Evolutionary conservation across 2,113 vertebrate species (phyloP).

Genomic region (Engystomops pustulosus): DNA sequence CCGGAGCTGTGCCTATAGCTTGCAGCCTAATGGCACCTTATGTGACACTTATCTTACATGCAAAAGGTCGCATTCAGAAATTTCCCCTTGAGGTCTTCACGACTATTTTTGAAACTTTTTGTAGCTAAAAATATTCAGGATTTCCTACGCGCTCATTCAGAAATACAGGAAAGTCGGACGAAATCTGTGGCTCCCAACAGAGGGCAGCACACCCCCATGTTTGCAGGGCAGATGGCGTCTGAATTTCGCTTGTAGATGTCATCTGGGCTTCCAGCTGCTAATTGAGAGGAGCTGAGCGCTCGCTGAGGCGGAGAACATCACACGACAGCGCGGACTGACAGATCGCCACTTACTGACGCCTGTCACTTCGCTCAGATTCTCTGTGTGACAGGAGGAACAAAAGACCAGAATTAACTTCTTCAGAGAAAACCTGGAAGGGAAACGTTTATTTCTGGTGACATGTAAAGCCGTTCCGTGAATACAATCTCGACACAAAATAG

Average conservation of each 20-base stretch:
- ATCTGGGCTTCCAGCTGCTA: slow-evolving; percentile 19
- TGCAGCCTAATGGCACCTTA: too few relatives aligned
- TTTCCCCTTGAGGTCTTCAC: too few relatives aligned
- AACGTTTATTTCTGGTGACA: too few relatives aligned
- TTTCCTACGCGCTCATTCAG: neutral
- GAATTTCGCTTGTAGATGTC: neutral
- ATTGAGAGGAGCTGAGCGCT: slow-evolving; percentile 14
- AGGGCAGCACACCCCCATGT: slow-evolving; percentile 12
- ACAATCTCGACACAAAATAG: too few relatives aligned
- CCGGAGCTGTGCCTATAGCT: too few relatives aligned
- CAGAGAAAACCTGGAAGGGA: neutral
- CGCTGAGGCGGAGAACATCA: slow-evolving; percentile 3
- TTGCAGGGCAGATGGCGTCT: slow-evolving; percentile 20
- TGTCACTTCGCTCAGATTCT: neutral
- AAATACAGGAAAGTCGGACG: neutral
- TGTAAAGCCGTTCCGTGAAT: too few relatives aligned
- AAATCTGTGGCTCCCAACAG: slow-evolving; percentile 8
- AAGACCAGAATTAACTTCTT: neutral
- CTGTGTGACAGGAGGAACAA: neutral
- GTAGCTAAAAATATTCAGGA: too few relatives aligned
- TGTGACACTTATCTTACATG: too few relatives aligned
- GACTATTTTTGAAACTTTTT: too few relatives aligned
- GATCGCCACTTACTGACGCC: neutral
- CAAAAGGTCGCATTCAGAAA: too few relatives aligned
- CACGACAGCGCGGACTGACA: neutral